Conservation (phyloP, 1,140 invertebrate genomes). For the Ectropis grisescens region DNA sequence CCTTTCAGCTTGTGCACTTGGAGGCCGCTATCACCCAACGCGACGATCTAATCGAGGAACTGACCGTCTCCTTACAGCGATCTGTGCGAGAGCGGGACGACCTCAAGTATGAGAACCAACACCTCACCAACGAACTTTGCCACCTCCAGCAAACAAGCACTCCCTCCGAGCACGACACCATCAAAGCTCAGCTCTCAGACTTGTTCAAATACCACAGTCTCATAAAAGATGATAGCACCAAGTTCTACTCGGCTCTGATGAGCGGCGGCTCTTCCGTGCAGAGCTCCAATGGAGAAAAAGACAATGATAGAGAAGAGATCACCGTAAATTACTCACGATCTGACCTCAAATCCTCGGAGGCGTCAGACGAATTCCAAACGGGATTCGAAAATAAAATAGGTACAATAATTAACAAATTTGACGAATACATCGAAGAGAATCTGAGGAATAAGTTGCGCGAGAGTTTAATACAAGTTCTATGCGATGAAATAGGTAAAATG, state of each 20-base stretch:
- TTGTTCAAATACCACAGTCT: slow-evolving; percentile 59
- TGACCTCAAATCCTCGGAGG: slow-evolving; percentile 37
- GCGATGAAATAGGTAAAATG: slow-evolving; percentile 59
- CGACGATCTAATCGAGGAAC: slow-evolving; percentile 72
- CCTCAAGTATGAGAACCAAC: slow-evolving; percentile 72
- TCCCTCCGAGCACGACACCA: slow-evolving; percentile 57
- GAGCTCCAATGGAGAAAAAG: slow-evolving; percentile 49
- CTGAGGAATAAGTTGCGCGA: slow-evolving; percentile 58
- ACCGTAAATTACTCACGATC: slow-evolving; percentile 55
- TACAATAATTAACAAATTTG: slow-evolving; percentile 50
- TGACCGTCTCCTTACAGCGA: slow-evolving; percentile 73
- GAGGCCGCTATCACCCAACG: slow-evolving; percentile 71
- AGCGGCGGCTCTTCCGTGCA: slow-evolving; percentile 37
- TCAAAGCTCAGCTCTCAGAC: slow-evolving; percentile 52
- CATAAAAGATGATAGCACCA: slow-evolving; percentile 52
- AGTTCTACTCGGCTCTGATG: slow-evolving; percentile 51
- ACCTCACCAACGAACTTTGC: slow-evolving; percentile 74
- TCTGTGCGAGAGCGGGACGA: slow-evolving; percentile 71
- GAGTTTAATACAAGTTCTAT: slow-evolving; percentile 65
- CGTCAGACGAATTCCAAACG: slow-evolving; percentile 44
- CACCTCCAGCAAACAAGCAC: slow-evolving; percentile 71
- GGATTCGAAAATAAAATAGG: slow-evolving; percentile 46
- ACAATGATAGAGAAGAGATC: slow-evolving; percentile 56
- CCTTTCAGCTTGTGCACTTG: slow-evolving; percentile 73
- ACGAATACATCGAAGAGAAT: slow-evolving; percentile 53